Percentiles rank a stretch among this genome's conserved stretches.
phyloP scores from a whole-genome alignment of 2,888 invertebrate genomes.

The Hirtodrosophila trivittata region DNA sequence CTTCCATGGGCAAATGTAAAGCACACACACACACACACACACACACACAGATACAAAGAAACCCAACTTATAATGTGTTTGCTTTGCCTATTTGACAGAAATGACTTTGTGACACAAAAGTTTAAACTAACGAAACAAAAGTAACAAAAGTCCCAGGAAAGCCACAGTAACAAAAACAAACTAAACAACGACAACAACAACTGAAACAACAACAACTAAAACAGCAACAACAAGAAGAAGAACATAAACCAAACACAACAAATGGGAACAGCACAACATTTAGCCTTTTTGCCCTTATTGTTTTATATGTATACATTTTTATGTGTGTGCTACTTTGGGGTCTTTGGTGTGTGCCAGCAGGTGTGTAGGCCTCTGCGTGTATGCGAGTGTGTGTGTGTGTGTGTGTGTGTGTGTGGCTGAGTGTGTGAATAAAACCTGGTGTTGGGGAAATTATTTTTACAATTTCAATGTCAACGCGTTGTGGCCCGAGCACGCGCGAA shows the following conservation, averaged over 20 bases:
- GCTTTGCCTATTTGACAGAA: constrained; percentile 57
- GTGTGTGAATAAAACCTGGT: constrained; percentile 22
- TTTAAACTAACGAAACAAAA: constrained; percentile 34
- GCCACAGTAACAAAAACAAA: constrained; percentile 11
- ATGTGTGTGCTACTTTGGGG: neutral
- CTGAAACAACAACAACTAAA: neutral
- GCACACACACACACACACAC: neutral
- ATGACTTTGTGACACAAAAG: constrained; percentile 54
- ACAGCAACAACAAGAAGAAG: constrained; percentile 8
- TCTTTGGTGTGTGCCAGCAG: neutral
- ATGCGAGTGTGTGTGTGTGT: neutral
- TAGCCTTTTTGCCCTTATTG: constrained; percentile 55
- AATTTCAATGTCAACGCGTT: constrained; percentile 71
- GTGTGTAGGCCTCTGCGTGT: neutral
- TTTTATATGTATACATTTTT: constrained; percentile 14
- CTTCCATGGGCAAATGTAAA: constrained; percentile 4
- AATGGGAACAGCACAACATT: constrained; percentile 43
- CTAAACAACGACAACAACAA: constrained; percentile 22
- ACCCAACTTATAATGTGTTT: constrained; percentile 47
- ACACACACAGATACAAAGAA: neutral
- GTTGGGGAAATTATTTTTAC: constrained; percentile 67
- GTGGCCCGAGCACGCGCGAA: constrained; percentile 51
- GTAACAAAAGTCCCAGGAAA: constrained; percentile 15
- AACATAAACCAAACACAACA: constrained; percentile 17
- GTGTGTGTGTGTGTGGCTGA: constrained; percentile 3